Percentiles rank a stretch among this genome's conserved stretches.
phyloP scores from a whole-genome alignment of 2,113 vertebrate species.

The Tapirus terrestris region DNA sequence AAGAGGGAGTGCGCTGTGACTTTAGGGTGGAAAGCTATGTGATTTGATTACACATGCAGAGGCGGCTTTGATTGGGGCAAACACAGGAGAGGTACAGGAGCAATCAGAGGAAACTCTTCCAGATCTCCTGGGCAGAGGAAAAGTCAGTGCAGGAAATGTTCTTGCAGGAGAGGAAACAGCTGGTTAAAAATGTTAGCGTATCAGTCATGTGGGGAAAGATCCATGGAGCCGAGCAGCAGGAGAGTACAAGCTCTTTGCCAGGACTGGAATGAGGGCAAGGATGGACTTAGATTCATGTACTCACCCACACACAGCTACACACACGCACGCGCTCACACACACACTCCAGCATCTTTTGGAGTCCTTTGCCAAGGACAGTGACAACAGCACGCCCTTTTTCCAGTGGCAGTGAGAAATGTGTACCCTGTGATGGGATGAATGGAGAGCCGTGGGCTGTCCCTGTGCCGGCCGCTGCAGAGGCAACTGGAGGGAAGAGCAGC shows the following conservation, averaged over 20 bases:
- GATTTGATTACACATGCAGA: slow-evolving; percentile 60
- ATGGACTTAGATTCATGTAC: not conserved
- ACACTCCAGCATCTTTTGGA: not conserved
- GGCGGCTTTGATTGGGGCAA: slow-evolving; percentile 76
- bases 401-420: not conserved
- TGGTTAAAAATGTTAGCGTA: slow-evolving; percentile 37
- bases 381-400: not conserved
- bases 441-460: not conserved
- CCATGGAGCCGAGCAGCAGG: not conserved
- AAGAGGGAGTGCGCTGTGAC: slow-evolving; percentile 38
- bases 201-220: not conserved
- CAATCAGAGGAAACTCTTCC: slow-evolving; percentile 68
- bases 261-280: not conserved
- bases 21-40: slow-evolving; percentile 65
- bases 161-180: slow-evolving; percentile 42
- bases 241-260: not conserved
- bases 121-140: slow-evolving; percentile 70
- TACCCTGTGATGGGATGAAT: not conserved
- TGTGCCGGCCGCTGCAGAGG: not conserved
- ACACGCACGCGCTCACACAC: too few species aligned
- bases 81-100: slow-evolving; percentile 54
- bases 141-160: slow-evolving; percentile 63
- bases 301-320: too few species aligned
- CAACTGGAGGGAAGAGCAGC: not conserved
- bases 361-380: not conserved